phyloP scores from a whole-genome alignment of 2,113 vertebrate genomes.

The Thunnus thynnus region DNA sequence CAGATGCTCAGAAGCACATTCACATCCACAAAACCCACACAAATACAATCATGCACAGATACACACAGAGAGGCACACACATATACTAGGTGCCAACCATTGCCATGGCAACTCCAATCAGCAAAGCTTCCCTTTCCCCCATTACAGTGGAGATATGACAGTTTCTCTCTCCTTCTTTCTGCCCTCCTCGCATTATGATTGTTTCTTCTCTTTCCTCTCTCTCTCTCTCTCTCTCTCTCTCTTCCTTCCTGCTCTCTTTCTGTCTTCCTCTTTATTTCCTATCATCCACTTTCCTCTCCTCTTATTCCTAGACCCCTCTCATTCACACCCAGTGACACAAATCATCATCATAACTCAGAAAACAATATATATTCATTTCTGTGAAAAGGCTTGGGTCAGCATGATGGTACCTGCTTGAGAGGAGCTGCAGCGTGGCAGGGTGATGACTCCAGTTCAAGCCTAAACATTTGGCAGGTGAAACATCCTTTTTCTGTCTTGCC shows the following conservation, averaged over 20 bases:
- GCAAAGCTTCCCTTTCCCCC: slow-evolving; percentile 70
- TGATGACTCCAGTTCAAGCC: neutral
- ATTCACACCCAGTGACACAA: neutral
- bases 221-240: neutral
- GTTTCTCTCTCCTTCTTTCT: slow-evolving; percentile 62
- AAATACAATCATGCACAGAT: slow-evolving; percentile 45
- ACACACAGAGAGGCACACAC: slow-evolving; percentile 29
- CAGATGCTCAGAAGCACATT: slow-evolving; percentile 55
- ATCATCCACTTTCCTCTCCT: neutral
- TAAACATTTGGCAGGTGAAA: neutral
- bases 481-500: neutral
- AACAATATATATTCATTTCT: slow-evolving; percentile 10
- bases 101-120: slow-evolving; percentile 82
- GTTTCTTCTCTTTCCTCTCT: slow-evolving; percentile 9
- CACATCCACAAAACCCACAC: slow-evolving; percentile 48
- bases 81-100: slow-evolving; percentile 71
- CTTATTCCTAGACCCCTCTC: neutral
- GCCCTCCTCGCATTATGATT: slow-evolving; percentile 52
- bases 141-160: slow-evolving; percentile 75
- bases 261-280: slow-evolving; percentile 26
- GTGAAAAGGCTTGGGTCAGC: neutral
- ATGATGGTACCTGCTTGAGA: neutral
- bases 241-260: neutral
- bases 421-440: neutral
- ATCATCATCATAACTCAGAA: slow-evolving; percentile 13